These are phyloP conservation scores for Mythimna albipuncta DNA, from an alignment of 2,888 invertebrate species.

Conservation along the genomic window DNA sequence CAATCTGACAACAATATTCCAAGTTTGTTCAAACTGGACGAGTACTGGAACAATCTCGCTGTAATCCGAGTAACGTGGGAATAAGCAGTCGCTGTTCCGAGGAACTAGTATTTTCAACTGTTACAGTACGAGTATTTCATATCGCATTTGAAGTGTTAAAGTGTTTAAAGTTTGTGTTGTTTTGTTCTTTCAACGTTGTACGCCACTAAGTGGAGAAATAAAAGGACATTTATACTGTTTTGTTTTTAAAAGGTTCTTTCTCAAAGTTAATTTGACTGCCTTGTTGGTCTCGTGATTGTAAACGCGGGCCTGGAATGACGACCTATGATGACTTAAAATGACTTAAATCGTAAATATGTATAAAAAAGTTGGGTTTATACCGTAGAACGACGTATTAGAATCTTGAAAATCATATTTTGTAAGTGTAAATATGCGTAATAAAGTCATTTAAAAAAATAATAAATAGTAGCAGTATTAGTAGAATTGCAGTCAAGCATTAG, in stretches of 20 bases:
- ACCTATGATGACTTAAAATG: too few relatives aligned
- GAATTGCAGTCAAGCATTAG: too few relatives aligned
- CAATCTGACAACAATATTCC: conserved; percentile 48
- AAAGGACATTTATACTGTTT: not conserved
- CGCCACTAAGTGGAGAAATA: not conserved
- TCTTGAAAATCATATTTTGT: too few relatives aligned
- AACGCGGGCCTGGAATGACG: not conserved
- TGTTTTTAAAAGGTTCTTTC: not conserved
- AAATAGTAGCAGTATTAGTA: too few relatives aligned
- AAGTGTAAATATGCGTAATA: too few relatives aligned
- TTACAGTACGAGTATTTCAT: conserved; percentile 31
- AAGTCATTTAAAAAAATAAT: too few relatives aligned
- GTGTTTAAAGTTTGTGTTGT: conserved; percentile 27
- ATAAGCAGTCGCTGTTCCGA: conserved; percentile 36
- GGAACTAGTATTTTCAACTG: conserved; percentile 45
- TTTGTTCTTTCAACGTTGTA: not conserved
- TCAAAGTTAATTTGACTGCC: not conserved
- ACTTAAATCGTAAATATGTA: too few relatives aligned
- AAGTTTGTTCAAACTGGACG: conserved; percentile 28
- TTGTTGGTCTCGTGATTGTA: not conserved
- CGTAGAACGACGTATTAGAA: too few relatives aligned
- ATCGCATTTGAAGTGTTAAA: conserved; percentile 45
- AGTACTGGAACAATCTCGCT: conserved; percentile 40
- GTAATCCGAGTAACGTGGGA: conserved; percentile 46
- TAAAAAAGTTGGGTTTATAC: too few relatives aligned